Percentiles rank a stretch among this genome's conserved stretches.
Evolutionary conservation across 2,113 vertebrate genomes (phyloP).

Genomic region (Camelus dromedarius): DNA sequence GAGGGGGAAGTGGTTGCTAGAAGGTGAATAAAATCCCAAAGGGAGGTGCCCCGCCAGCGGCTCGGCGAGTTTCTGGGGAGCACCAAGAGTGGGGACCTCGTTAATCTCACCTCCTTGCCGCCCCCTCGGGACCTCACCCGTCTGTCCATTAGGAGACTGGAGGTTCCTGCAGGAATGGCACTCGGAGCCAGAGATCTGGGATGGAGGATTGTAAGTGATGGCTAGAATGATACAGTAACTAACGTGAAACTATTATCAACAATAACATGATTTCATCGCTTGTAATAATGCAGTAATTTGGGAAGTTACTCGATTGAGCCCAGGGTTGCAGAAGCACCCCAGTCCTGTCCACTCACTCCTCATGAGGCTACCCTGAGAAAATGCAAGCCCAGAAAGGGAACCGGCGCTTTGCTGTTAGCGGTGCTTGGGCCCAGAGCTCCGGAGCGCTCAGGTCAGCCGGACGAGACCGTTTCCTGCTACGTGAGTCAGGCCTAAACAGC

Average conservation of each 20-base stretch:
- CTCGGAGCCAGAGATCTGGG: not conserved
- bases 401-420: not conserved
- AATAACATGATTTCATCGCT: not conserved
- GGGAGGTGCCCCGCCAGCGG: not conserved
- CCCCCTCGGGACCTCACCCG: not conserved
- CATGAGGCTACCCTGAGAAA: not conserved
- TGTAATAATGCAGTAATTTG: not conserved
- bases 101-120: not conserved
- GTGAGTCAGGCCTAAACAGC: not conserved
- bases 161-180: slow-evolving; percentile 26
- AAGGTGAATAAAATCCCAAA: not conserved
- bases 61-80: not conserved
- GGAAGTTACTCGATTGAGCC: not conserved
- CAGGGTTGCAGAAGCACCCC: not conserved
- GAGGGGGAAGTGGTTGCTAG: not conserved
- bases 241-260: not conserved
- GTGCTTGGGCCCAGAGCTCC: not conserved
- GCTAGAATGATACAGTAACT: not conserved
- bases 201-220: not conserved
- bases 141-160: not conserved
- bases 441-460: not conserved
- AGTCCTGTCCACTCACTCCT: not conserved
- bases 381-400: not conserved
- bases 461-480: not conserved
- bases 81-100: not conserved